These are phyloP conservation scores for Pycnonotus jocosus DNA, from an alignment of 2,113 vertebrate genomes.

Conservation along the genomic window DNA sequence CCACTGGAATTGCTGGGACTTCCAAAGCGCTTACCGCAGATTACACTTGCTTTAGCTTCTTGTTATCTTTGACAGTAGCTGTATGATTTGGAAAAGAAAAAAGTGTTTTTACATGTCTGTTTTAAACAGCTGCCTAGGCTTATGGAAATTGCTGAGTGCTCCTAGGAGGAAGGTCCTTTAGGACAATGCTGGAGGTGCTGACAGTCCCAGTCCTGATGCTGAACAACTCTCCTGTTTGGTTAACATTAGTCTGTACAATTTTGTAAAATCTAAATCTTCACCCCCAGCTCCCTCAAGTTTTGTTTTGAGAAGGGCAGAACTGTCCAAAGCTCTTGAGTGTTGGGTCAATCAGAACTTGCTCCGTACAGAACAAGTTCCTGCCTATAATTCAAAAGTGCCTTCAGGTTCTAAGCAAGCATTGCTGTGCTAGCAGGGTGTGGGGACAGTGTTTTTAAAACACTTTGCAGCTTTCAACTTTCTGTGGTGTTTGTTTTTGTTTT, in stretches of 20 bases:
- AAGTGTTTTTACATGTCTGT: not conserved
- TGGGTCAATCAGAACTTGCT: not conserved
- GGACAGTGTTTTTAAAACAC: not conserved
- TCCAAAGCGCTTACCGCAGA: not conserved
- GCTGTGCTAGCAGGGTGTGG: not conserved
- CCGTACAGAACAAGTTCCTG: not conserved
- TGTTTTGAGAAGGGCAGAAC: not conserved
- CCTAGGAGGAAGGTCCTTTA: not conserved
- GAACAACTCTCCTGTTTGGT: not conserved
- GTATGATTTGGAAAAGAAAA: not conserved
- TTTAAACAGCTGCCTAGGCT: not conserved
- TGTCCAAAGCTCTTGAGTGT: not conserved
- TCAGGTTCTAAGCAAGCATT: not conserved
- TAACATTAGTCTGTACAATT: not conserved
- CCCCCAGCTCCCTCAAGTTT: not conserved
- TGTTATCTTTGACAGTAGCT: not conserved
- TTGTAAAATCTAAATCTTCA: not conserved
- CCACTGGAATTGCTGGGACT: not conserved
- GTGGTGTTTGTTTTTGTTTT: not conserved
- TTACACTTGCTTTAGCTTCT: not conserved
- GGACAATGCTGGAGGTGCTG: accelerated
- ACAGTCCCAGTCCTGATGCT: not conserved
- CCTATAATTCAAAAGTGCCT: not conserved
- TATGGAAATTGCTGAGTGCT: not conserved
- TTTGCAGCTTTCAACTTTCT: not conserved